Evolutionary conservation across 2,113 vertebrate genomes (phyloP).

Genomic region (Archilochus colubris): DNA sequence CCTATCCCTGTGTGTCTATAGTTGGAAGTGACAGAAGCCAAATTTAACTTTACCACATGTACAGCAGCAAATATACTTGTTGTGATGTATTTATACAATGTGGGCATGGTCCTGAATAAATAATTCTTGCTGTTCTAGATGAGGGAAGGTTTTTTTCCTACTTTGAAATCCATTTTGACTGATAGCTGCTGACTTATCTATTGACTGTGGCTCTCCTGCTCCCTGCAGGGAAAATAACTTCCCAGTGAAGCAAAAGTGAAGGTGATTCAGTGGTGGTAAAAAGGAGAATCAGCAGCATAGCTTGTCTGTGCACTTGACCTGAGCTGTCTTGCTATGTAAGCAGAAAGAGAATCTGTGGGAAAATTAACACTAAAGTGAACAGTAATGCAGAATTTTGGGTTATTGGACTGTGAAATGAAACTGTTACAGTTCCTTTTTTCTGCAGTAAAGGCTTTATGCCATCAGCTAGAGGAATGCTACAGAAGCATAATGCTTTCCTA

Average conservation of each 20-base stretch:
- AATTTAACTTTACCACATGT: neutral
- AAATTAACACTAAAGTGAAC: constrained; percentile 51
- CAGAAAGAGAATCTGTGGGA: constrained; percentile 57
- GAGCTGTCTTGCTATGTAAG: constrained; percentile 50
- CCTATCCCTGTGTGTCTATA: neutral
- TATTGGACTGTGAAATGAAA: constrained; percentile 63
- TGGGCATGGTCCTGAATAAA: neutral
- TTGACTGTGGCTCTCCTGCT: neutral
- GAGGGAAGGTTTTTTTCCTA: neutral
- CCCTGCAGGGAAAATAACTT: constrained; percentile 33
- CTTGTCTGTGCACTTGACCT: constrained; percentile 53
- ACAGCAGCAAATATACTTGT: neutral
- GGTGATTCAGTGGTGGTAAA: constrained; percentile 52
- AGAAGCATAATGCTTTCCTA: neutral
- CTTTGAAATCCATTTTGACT: neutral
- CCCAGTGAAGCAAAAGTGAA: neutral
- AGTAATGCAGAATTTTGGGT: constrained; percentile 40
- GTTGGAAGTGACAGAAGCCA: neutral
- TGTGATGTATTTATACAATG: neutral
- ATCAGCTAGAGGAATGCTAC: neutral
- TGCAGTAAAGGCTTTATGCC: neutral
- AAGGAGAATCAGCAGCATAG: constrained; percentile 49
- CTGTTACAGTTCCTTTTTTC: constrained; percentile 8
- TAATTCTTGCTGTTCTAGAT: neutral
- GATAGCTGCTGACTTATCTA: neutral